A percentile compares a stretch with the other conserved stretches of the same genome.
Conservation (phyloP, 2,888 invertebrate species). For the Herminia tarsipennalis region DNA sequence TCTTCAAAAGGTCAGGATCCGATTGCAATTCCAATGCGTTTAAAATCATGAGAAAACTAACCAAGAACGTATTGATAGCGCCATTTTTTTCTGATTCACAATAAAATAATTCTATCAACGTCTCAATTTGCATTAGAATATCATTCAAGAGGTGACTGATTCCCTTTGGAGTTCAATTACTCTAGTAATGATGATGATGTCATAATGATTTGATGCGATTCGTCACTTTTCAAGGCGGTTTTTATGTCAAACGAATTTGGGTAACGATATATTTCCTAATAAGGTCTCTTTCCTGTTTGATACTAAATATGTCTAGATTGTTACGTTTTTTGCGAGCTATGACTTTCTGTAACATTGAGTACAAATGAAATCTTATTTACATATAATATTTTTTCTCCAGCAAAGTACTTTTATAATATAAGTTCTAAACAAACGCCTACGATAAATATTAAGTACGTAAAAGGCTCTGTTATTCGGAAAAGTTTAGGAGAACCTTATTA, state of each 20-base stretch:
- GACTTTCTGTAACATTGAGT: slow-evolving; percentile 14
- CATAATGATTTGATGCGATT: slow-evolving; percentile 41
- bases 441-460: slow-evolving; percentile 30
- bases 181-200: slow-evolving; percentile 33
- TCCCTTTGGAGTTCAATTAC: slow-evolving; percentile 27
- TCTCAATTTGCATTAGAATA: slow-evolving; percentile 17
- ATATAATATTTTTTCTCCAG: not conserved
- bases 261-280: slow-evolving; percentile 46
- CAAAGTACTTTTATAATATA: slow-evolving; percentile 10
- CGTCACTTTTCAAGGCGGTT: slow-evolving; percentile 49
- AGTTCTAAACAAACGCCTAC: slow-evolving; percentile 13
- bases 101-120: not conserved
- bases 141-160: slow-evolving; percentile 26
- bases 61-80: no score
- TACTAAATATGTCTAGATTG: slow-evolving; percentile 29
- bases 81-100: no score
- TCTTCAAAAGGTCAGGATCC: slow-evolving; percentile 16
- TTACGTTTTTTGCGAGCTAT: slow-evolving; percentile 28
- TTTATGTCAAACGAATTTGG: slow-evolving; percentile 47
- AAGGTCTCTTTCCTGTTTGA: slow-evolving; percentile 56
- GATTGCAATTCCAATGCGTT: no score
- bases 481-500: slow-evolving; percentile 20
- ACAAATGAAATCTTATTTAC: slow-evolving; percentile 4
- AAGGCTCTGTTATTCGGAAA: slow-evolving; percentile 18
- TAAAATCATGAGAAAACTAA: no score